Conservation (phyloP, 2,797 vertebrate species). For the Masticophis lateralis region DNA sequence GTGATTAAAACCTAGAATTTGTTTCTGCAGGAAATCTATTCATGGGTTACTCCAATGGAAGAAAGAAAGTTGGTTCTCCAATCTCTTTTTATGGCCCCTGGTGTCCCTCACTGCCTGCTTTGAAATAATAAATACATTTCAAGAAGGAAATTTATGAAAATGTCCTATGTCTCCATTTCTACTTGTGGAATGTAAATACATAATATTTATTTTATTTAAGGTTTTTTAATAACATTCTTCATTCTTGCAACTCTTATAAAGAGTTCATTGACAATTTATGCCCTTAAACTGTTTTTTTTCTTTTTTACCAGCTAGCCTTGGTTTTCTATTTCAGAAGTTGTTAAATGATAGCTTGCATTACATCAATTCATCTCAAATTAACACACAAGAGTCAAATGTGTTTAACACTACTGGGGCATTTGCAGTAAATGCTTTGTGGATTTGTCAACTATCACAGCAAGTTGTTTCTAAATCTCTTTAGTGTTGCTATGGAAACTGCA, state of each 20-base stretch:
- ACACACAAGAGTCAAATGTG: slow-evolving; percentile 20
- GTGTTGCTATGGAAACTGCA: slow-evolving; percentile 43
- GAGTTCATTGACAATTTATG: background rate
- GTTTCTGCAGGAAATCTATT: background rate
- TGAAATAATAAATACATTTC: background rate
- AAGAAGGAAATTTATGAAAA: background rate
- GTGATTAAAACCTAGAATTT: background rate
- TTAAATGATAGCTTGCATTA: slow-evolving; percentile 16
- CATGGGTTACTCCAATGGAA: background rate
- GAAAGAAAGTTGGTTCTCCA: background rate
- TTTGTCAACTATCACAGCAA: slow-evolving; percentile 30
- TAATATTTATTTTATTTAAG: background rate
- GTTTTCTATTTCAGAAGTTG: slow-evolving; percentile 1
- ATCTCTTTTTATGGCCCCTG: background rate
- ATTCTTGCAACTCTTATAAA: background rate
- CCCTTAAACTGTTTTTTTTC: background rate
- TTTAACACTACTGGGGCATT: background rate
- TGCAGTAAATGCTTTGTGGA: slow-evolving; percentile 22
- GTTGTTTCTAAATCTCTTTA: background rate
- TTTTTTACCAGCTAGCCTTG: background rate
- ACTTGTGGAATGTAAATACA: background rate
- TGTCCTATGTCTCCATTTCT: background rate
- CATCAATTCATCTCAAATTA: slow-evolving; percentile 31
- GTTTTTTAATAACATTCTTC: background rate
- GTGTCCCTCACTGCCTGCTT: background rate